Base-by-base conservation (phyloP, 2,888 invertebrate genomes). In the Agriopis marginaria region DNA sequence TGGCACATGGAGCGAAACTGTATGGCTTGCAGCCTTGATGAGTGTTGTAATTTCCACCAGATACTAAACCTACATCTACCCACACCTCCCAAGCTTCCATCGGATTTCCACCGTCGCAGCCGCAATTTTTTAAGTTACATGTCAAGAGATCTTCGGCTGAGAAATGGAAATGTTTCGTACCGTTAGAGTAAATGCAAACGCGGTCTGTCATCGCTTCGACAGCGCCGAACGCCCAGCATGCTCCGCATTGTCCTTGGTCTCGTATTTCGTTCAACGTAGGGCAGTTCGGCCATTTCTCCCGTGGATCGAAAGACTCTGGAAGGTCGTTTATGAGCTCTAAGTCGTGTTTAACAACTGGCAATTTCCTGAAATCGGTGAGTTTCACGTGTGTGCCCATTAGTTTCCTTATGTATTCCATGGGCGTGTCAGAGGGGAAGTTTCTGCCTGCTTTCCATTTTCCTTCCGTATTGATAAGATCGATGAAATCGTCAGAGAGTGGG, bases 141-240 rank as follows among this genome's bases (percentile, higher is more conserved):
- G 61, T 56, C 8, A 65, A 0, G 1, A 72, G 50, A 47, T 72
- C 97, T 32, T 97, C 95, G 0, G 97, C 71, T 1, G 71, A 67
- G 53, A 71, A 71, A 97, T 96, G 95, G 79, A 96, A 95, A 77
- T 96, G 90, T 0, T 89, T 79, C 17, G 92, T 89, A 3, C 95
- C 97, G 11, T 95, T 64, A 3, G 96, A 96, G 77, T 96, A 95
- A 79, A 97, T 97, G 86, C 98, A 98, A 32, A 96, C 95, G 63
- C 97, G 93, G 88, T 97, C 97, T 1, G 97, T 96, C 96, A 97
- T 97, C 0, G 97, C 96, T 86, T 96, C 97, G 0, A 96, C 97
- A 9, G 97, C 97, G 39, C 96, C 97, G 86, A 97, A 96, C 0
- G 97, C 97, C 97, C 97, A 97, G 88, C 98, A 98, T 7, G 97